phyloP scores from a whole-genome alignment of 2,113 vertebrate species.

The Cynopterus brachyotis region DNA sequence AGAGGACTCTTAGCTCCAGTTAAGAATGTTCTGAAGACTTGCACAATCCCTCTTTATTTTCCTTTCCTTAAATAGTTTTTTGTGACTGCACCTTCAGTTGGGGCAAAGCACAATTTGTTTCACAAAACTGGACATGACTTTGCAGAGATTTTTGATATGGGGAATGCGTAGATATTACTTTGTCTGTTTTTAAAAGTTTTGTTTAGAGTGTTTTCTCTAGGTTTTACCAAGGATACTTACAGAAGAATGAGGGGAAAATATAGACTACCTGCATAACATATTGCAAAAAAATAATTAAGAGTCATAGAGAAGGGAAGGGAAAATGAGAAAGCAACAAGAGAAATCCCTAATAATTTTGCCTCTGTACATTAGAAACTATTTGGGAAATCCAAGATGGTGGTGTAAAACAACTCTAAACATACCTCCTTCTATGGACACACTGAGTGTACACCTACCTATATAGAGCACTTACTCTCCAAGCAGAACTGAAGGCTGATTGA shows the following conservation, averaged over 20 bases:
- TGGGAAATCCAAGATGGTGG: background rate
- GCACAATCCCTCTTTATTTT: constrained; percentile 54
- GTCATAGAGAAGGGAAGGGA: background rate
- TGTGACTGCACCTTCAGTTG: constrained; percentile 20
- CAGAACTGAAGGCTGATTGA: background rate
- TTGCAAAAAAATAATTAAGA: background rate
- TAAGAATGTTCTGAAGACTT: constrained; percentile 65
- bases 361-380: background rate
- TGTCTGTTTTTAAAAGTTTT: background rate
- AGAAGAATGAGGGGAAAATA: background rate
- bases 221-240: background rate
- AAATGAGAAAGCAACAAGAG: background rate
- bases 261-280: background rate
- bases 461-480: background rate
- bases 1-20: constrained; percentile 59
- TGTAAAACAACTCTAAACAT: background rate
- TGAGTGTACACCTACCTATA: background rate
- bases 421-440: background rate
- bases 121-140: background rate
- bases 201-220: background rate
- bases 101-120: constrained; percentile 48
- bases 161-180: background rate
- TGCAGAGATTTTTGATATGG: background rate
- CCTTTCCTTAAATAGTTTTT: constrained; percentile 59
- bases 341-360: background rate